phyloP scores from a whole-genome alignment of 2,888 invertebrate species.

The Cheilosia impressa region DNA sequence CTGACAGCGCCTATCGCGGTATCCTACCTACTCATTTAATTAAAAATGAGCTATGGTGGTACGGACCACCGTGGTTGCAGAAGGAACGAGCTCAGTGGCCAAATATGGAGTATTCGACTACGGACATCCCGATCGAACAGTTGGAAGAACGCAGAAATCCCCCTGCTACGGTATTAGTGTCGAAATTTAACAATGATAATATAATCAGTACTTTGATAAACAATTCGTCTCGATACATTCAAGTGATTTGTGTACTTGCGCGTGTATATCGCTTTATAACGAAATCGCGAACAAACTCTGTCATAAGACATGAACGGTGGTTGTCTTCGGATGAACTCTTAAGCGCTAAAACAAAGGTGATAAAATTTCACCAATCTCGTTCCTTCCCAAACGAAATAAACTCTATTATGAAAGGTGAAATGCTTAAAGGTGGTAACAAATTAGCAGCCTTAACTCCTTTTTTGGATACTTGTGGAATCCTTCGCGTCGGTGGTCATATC shows the following conservation, averaged over 20 bases:
- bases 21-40: not conserved
- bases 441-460: too few species aligned
- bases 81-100: too few species aligned
- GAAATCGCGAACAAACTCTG: not conserved
- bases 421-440: too few species aligned
- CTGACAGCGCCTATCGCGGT: not conserved
- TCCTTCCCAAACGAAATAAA: too few species aligned
- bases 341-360: too few species aligned
- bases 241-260: too few species aligned
- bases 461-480: too few species aligned
- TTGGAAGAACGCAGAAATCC: not conserved
- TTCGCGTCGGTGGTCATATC: too few species aligned
- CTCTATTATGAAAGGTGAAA: too few species aligned
- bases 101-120: not conserved
- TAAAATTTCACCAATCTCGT: too few species aligned
- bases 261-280: not conserved
- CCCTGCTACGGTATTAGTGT: not conserved
- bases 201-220: not conserved
- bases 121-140: not conserved
- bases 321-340: not conserved
- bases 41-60: conserved; percentile 1
- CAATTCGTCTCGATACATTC: not conserved
- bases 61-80: not conserved
- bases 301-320: not conserved
- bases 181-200: not conserved